Evolutionary conservation across 2,888 invertebrate genomes (phyloP), one percentile per base, ranked within the genome.

Genomic region (Endotricha flammealis): DNA sequence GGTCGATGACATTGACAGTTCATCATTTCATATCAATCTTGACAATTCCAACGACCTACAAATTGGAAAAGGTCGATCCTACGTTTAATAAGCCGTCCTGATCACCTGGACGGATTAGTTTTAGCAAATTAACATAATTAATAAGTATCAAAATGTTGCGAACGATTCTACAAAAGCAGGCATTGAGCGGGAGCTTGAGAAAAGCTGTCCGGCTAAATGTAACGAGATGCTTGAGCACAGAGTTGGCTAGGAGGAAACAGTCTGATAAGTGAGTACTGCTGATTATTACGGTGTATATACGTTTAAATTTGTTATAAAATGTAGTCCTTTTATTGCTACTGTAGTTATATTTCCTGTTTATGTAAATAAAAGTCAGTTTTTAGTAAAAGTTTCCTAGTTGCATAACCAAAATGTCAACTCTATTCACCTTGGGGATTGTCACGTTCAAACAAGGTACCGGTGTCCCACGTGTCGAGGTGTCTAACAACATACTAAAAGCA

Each of bases 111-210:
- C 76, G 76, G 76, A 50, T 44, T 67, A 71, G 65, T 57, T 64
- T 57, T 66, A 70, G 64, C 42, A 48, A 47, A 56, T 50, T 56
- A 54, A 44, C 38, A 40, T 62, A 53, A 53, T 53, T 59, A 86
- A 20, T 4, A 4, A 20, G 7, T 20, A 6, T 8, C 6, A 20
- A 86, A 75, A 93, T 94, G 93, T 88, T 94, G 80, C 91, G 93
- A 87, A 91, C 92, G 76, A 90, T 92, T 65, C 79, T 90, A 75
- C 91, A 92, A 86, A 91, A 90, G 74, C 90, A 91, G 72, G 75
- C 91, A 57, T 71, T 92, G 57, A 90, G 90, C 62, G 88, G 89
- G 65, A 80, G 89, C 60, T 70, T 92, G 31, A 89, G 88, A 72
- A 90, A 89, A 81, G 82, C 88, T 56, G 66, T 88, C 46, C 81